Base-by-base conservation (phyloP, 2,888 invertebrate genomes). In the Amorpha juglandis region DNA sequence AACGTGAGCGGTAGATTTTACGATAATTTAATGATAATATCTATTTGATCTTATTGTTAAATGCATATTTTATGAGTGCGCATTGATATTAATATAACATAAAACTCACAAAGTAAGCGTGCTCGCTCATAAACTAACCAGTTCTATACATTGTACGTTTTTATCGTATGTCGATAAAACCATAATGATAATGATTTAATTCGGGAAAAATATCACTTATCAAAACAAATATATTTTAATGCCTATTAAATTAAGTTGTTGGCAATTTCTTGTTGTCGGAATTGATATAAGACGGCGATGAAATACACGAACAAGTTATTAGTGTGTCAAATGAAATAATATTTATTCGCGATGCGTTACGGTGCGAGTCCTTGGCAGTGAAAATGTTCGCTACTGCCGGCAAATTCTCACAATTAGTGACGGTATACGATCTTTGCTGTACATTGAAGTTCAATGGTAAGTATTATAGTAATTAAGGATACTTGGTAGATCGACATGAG, bases 361-460 rank as follows among this genome's bases (percentile, higher is more conserved):
- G 9, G n/a, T 55, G 16, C 8, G 35, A 55, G 35, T 16, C 55
- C 55, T 55, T 55, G 55, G 11, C 55, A 55, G n/a, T 55, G 35
- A 38, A 38, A 55, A 55, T 55, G 16, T 55, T 35, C 55, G 9
- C 9, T 16, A 38, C 16, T 38, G 35, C 8, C 11, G 16, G n/a
- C n/a, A 55, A 55, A 55, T 55, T 55, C 16, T 35, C 8, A 38
- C 33, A 16, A 55, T 55, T 38, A 16, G 16, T 11, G 16, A 16
- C 38, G 16, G 35, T 42, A 42, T 42, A 38, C 35, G 38, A 38
- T 16, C 6, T 50, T 16, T 19, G 48, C 48, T 19, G 3, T 50
- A 14, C 12, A 47, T 47, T 47, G 12, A 50, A 50, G 50, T 50
- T 50, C 50, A 50, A 50, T 19, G 50, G 16, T 19, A 9, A 50